Conservation (phyloP, 2,888 invertebrate genomes). For the Gymnocheta viridis region DNA sequence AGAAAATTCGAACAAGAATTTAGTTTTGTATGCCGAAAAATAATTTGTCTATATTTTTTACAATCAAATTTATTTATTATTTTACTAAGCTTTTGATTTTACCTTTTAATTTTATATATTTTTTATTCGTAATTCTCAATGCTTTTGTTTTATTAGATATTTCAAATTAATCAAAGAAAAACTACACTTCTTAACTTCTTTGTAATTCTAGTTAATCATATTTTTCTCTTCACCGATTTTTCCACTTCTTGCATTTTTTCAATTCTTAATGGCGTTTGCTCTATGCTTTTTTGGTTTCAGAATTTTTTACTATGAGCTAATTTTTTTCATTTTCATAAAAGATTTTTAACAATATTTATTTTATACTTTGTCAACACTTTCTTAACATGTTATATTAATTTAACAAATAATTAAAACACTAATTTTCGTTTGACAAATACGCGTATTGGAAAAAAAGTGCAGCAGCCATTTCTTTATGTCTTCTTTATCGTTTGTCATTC, state of each 20-base stretch:
- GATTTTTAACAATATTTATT: not conserved
- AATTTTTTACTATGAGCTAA: not conserved
- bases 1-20: constrained; percentile 8
- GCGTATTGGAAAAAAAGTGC: constrained; percentile 67
- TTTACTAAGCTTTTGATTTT: not conserved
- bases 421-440: constrained; percentile 53
- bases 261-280: constrained; percentile 62
- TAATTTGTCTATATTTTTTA: not conserved
- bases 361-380: constrained; percentile 36
- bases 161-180: constrained; percentile 1
- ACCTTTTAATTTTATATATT: constrained; percentile 13
- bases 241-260: constrained; percentile 64
- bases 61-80: not conserved
- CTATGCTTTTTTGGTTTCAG: constrained; percentile 6
- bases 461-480: constrained; percentile 66
- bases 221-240: constrained; percentile 50
- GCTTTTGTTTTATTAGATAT: not conserved
- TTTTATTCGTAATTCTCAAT: not conserved
- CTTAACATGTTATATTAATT: constrained; percentile 5
- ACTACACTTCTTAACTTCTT: constrained; percentile 30
- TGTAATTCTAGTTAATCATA: constrained; percentile 58
- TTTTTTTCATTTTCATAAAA: not conserved
- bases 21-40: not conserved
- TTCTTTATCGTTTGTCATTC: constrained; percentile 61
- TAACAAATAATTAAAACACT: constrained; percentile 34